A percentile compares a stretch with the other conserved stretches of the same genome.
Conservation (phyloP, 2,797 vertebrate species). For the Pseudomugil gertrudae region DNA sequence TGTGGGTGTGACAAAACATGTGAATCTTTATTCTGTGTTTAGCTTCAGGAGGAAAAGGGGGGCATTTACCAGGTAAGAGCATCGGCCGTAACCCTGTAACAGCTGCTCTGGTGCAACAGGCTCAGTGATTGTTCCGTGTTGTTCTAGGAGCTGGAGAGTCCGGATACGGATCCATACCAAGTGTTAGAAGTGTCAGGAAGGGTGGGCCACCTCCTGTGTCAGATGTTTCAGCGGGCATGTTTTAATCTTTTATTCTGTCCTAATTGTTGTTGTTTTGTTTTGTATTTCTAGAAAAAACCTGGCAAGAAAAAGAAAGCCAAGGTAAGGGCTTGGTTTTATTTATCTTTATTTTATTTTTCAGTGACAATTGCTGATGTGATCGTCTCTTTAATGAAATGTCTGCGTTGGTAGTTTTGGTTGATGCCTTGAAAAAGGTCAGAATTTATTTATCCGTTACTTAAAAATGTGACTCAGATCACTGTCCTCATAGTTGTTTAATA, state of each 20-base stretch:
- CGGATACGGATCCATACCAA: constrained; percentile 57
- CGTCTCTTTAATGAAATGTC: no score
- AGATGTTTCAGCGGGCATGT: not conserved
- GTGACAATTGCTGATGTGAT: no score
- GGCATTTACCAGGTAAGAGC: constrained; percentile 54
- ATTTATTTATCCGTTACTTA: no score
- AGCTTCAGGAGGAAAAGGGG: constrained; percentile 23
- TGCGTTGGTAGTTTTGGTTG: not conserved
- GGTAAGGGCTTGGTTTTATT: constrained; percentile 56
- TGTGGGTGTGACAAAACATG: not conserved
- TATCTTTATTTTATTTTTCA: no score
- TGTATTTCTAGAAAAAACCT: constrained; percentile 57
- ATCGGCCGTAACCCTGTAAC: not conserved
- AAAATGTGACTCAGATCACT: no score
- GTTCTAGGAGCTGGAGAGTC: constrained; percentile 58
- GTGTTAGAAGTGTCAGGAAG: constrained; percentile 33
- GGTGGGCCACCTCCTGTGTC: constrained; percentile 32
- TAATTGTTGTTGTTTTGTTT: constrained; percentile 6
- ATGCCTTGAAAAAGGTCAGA: no score
- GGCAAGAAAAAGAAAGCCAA: constrained; percentile 57
- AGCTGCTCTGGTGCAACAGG: not conserved
- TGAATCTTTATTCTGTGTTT: constrained; percentile 6
- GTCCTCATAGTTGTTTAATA: no score
- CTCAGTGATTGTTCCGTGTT: not conserved
- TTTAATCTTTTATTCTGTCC: not conserved